These are phyloP conservation scores for Misgurnus anguillicaudatus DNA, from an alignment of 2,113 vertebrate genomes.

Conservation along the genomic window DNA sequence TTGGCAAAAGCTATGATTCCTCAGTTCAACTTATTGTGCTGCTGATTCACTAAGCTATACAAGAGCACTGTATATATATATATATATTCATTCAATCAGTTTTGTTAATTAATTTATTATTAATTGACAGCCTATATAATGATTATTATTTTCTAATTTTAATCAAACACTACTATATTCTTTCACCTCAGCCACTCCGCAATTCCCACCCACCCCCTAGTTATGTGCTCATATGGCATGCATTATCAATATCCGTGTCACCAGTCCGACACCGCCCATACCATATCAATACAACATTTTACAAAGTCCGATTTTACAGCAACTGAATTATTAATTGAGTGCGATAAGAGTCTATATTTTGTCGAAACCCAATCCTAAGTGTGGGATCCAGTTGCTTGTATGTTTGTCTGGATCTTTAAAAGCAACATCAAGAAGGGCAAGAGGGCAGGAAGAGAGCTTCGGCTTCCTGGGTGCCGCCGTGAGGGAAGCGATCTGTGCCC, in stretches of 20 bases:
- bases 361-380: slow-evolving; percentile 79
- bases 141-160: too few species aligned
- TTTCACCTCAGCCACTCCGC: too few species aligned
- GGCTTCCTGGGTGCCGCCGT: not conserved
- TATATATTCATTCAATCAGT: too few species aligned
- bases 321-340: slow-evolving; percentile 83
- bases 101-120: too few species aligned
- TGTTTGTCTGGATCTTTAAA: slow-evolving; percentile 77
- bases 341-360: slow-evolving; percentile 72
- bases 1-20: too few species aligned
- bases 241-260: slow-evolving; percentile 76
- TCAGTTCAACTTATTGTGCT: too few species aligned
- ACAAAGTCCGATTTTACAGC: slow-evolving; percentile 77
- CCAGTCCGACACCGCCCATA: slow-evolving; percentile 66
- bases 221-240: slow-evolving; percentile 77
- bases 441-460: slow-evolving; percentile 31
- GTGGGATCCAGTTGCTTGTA: slow-evolving; percentile 76
- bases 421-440: slow-evolving; percentile 63
- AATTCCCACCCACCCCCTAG: slow-evolving; percentile 36
- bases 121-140: too few species aligned
- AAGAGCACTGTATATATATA: too few species aligned
- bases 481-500: not conserved
- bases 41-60: too few species aligned
- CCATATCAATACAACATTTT: slow-evolving; percentile 85
- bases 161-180: too few species aligned